Conservation (phyloP, 2,888 invertebrate genomes). For the Athetis lepigone region DNA sequence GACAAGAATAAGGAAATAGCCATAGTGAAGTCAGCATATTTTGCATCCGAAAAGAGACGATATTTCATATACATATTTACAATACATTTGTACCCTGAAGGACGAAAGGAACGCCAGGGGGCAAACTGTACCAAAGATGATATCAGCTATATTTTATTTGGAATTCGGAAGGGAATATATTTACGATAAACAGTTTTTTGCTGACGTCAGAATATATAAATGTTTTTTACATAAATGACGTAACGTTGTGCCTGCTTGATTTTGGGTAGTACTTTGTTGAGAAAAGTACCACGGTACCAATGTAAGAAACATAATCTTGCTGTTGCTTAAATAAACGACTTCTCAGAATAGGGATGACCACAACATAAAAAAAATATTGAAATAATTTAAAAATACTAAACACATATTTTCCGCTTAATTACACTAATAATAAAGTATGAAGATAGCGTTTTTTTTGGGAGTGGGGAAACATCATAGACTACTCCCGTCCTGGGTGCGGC, state of each 20-base stretch:
- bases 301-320: no score
- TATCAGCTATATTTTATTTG: constrained; percentile 47
- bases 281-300: no score
- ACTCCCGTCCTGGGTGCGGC: no score
- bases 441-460: no score
- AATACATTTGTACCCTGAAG: constrained; percentile 14
- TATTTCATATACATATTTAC: constrained; percentile 30
- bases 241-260: background rate
- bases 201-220: constrained; percentile 22
- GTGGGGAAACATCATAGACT: no score
- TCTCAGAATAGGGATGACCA: no score
- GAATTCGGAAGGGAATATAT: constrained; percentile 41
- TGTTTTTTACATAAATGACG: constrained; percentile 9
- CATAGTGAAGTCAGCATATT: constrained; percentile 12
- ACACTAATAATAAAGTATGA: no score
- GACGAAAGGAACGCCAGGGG: constrained; percentile 38
- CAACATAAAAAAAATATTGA: no score
- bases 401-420: no score
- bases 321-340: no score
- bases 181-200: constrained; percentile 36
- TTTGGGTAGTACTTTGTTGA: background rate
- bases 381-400: no score
- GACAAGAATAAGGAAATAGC: constrained; percentile 17
- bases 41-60: constrained; percentile 27
- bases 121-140: constrained; percentile 42